phyloP scores from a whole-genome alignment of 2,797 vertebrate species.

The Rousettus madagascariensis region DNA sequence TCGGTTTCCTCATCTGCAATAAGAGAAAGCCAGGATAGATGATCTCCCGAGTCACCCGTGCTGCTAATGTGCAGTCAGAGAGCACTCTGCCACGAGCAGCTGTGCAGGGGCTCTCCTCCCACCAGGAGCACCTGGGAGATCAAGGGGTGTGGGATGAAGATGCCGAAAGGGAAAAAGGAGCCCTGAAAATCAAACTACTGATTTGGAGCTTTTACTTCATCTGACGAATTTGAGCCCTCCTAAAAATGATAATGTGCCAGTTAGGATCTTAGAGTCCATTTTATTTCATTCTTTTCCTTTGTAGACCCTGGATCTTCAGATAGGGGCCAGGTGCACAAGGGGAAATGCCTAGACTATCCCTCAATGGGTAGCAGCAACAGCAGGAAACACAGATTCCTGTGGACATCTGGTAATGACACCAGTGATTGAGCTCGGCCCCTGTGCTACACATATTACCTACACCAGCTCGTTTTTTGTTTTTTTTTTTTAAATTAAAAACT shows the following conservation, averaged over 20 bases:
- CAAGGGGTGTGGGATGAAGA: accelerated
- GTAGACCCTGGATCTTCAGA: background rate
- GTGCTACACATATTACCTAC: background rate
- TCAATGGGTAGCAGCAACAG: too few relatives aligned
- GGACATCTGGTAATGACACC: background rate
- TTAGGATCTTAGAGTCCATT: background rate
- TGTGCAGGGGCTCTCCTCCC: background rate
- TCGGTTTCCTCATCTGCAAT: background rate
- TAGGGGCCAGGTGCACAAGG: background rate
- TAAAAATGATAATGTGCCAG: background rate
- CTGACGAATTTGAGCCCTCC: background rate
- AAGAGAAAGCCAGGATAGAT: background rate
- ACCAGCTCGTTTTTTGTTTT: background rate
- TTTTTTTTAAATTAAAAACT: background rate
- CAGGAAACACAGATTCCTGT: background rate
- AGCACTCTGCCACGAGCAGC: too few relatives aligned
- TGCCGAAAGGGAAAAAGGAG: background rate
- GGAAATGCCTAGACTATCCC: background rate
- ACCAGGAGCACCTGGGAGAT: background rate
- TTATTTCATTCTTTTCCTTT: background rate
- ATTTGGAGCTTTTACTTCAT: background rate
- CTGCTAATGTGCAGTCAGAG: accelerated
- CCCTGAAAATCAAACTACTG: background rate
- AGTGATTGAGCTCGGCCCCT: background rate
- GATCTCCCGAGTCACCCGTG: background rate